phyloP scores from a whole-genome alignment of 1,140 invertebrate genomes.

The Schlechtendalia chinensis region DNA sequence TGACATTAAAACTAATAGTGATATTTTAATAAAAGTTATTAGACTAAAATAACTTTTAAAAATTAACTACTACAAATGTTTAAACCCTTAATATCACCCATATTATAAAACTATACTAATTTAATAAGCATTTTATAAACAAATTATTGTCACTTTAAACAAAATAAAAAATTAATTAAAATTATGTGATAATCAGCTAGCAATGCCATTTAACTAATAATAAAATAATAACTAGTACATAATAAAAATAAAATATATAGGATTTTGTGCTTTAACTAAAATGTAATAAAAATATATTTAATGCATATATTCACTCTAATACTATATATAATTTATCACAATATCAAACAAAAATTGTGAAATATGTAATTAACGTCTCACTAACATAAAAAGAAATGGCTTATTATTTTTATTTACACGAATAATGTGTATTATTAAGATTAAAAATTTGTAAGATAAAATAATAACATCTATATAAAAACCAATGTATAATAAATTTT shows the following conservation, averaged over 20 bases:
- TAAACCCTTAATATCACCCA: slow-evolving; percentile 24
- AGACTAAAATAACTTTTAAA: slow-evolving; percentile 32
- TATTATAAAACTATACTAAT: slow-evolving; percentile 11
- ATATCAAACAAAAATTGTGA: slow-evolving; percentile 17
- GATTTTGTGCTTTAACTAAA: background rate
- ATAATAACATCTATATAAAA: background rate
- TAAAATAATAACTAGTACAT: background rate
- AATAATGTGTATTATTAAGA: background rate
- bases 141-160: slow-evolving; percentile 28
- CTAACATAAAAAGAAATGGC: slow-evolving; percentile 35
- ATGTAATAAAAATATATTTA: slow-evolving; percentile 45
- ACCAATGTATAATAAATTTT: too few species aligned
- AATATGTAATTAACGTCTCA: slow-evolving; percentile 31
- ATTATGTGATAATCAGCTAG: background rate
- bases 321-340: slow-evolving; percentile 19
- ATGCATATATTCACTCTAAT: slow-evolving; percentile 7
- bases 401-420: background rate
- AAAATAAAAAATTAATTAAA: slow-evolving; percentile 7
- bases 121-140: slow-evolving; percentile 27
- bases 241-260: slow-evolving; percentile 23
- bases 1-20: slow-evolving; percentile 30
- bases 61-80: background rate
- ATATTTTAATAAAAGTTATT: slow-evolving; percentile 34
- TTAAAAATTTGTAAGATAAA: background rate
- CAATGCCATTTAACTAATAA: background rate